These are phyloP conservation scores for Onthophagus sagittarius DNA, from an alignment of 2,888 invertebrate genomes.

Conservation along the genomic window DNA sequence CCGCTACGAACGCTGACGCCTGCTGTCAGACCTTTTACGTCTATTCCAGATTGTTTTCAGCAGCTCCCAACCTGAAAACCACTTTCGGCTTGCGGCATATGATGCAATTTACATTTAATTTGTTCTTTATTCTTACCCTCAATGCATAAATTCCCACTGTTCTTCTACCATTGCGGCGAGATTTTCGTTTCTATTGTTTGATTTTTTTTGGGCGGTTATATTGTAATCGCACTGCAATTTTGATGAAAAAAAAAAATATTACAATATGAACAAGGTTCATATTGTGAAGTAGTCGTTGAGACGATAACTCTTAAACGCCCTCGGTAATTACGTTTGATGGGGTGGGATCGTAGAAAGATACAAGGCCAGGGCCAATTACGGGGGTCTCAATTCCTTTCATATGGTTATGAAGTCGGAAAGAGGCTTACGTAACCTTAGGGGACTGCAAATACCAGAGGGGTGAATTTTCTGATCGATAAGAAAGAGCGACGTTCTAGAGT, in stretches of 20 bases:
- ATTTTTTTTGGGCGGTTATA: no score
- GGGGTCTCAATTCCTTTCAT: neutral
- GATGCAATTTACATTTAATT: neutral
- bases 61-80: neutral
- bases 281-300: neutral
- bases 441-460: neutral
- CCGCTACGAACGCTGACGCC: neutral
- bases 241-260: no score
- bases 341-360: neutral
- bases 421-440: neutral
- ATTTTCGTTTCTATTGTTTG: no score
- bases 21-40: neutral
- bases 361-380: neutral
- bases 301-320: neutral
- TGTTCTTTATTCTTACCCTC: neutral
- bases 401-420: neutral
- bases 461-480: neutral
- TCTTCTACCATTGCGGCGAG: no score
- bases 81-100: neutral
- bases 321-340: neutral
- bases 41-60: neutral
- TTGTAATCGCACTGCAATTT: no score
- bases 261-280: neutral
- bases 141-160: neutral
- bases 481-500: neutral